A percentile compares a stretch with the other conserved stretches of the same genome.
Conservation (phyloP, 92 coral and sea anemone species). For the Chrysogorgia sp. region DNA sequence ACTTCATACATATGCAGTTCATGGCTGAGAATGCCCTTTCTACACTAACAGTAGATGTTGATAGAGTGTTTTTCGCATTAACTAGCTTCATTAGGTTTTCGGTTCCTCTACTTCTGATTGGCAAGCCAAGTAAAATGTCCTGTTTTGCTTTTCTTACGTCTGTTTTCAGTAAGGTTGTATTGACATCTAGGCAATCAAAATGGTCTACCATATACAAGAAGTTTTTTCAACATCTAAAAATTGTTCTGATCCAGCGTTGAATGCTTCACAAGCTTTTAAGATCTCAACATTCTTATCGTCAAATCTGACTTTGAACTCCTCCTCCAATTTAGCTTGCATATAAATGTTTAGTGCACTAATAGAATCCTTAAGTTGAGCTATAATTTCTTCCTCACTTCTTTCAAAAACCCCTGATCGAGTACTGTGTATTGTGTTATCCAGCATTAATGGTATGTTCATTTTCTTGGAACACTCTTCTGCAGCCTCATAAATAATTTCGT, state of each 20-base stretch:
- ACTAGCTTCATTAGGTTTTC: slow-evolving; percentile 24
- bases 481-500: not conserved
- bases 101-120: not conserved
- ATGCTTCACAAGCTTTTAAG: slow-evolving; percentile 14
- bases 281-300: slow-evolving; percentile 9
- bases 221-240: slow-evolving; percentile 30
- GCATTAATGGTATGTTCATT: not conserved
- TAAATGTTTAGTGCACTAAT: slow-evolving; percentile 3
- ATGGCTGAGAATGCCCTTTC: slow-evolving; percentile 31
- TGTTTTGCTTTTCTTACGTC: slow-evolving; percentile 21
- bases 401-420: slow-evolving; percentile 11
- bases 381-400: slow-evolving; percentile 24
- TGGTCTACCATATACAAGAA: slow-evolving; percentile 27
- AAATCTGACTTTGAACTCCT: slow-evolving; percentile 15
- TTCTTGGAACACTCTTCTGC: slow-evolving; percentile 4
- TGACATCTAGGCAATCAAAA: slow-evolving; percentile 19
- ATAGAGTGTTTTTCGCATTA: slow-evolving; percentile 26
- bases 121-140: slow-evolving; percentile 12
- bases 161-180: slow-evolving; percentile 15
- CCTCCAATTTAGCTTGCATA: slow-evolving; percentile 10
- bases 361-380: slow-evolving; percentile 4
- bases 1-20: slow-evolving; percentile 37
- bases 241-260: slow-evolving; percentile 9
- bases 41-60: slow-evolving; percentile 23
- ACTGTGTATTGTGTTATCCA: slow-evolving; percentile 6